These are phyloP conservation scores for Cavia porcellus DNA, from an alignment of 2,113 vertebrate species.

Conservation along the genomic window DNA sequence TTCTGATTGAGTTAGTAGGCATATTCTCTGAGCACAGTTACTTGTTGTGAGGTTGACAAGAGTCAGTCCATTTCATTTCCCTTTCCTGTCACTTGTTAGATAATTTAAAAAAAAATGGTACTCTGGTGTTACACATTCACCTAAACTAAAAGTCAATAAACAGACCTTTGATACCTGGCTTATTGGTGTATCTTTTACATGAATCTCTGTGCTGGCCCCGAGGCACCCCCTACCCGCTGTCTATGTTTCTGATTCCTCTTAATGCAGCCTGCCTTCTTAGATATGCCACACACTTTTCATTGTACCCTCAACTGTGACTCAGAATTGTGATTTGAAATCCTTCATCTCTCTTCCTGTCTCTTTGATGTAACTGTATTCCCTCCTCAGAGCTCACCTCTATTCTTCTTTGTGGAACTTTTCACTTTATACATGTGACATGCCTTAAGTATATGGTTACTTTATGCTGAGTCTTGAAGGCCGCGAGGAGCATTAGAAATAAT, in stretches of 20 bases:
- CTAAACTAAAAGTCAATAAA: neutral
- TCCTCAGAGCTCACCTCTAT: neutral
- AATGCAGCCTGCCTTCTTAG: neutral
- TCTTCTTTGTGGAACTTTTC: neutral
- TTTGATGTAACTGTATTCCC: neutral
- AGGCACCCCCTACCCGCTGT: accelerated
- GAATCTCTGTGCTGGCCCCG: neutral
- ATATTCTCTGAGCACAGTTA: neutral
- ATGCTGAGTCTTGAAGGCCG: neutral
- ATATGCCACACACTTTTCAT: neutral
- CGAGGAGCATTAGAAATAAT: neutral
- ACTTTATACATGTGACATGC: neutral
- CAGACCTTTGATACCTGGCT: neutral
- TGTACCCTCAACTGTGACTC: neutral
- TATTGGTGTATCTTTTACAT: neutral
- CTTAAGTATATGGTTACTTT: no score
- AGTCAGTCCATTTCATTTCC: neutral
- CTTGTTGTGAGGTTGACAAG: neutral
- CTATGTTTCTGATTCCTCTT: neutral
- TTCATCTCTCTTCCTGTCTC: neutral
- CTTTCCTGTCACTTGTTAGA: neutral
- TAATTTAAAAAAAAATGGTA: neutral
- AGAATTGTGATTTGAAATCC: neutral
- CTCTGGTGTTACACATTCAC: neutral
- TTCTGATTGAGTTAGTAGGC: no score